phyloP scores from a whole-genome alignment of 2,797 vertebrate genomes.

The Intellagama lesueurii region DNA sequence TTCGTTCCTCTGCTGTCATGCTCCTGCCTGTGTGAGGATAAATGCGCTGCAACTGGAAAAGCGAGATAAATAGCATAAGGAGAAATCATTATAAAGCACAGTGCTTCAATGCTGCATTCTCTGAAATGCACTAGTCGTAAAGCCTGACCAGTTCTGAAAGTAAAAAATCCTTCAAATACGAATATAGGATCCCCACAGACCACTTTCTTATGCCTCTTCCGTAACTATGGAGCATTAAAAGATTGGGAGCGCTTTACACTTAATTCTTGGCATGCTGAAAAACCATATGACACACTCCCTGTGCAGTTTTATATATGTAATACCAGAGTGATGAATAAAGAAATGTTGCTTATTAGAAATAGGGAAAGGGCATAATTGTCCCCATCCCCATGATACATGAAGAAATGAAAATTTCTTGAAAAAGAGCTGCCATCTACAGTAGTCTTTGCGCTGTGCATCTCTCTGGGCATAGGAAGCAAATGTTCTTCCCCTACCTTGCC shows the following conservation, averaged over 20 bases:
- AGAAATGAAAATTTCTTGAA: slow-evolving; percentile 7
- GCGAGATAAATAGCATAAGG: slow-evolving; percentile 70
- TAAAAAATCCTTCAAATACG: slow-evolving; percentile 67
- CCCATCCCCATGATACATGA: slow-evolving; percentile 45
- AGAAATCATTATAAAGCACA: slow-evolving; percentile 70
- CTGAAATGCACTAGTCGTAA: slow-evolving; percentile 55
- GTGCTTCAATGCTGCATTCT: slow-evolving; percentile 54
- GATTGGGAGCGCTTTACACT: slow-evolving; percentile 64
- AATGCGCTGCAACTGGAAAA: slow-evolving; percentile 71
- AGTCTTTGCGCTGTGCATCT: not conserved
- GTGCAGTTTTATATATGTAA: slow-evolving; percentile 50
- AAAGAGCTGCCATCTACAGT: not conserved
- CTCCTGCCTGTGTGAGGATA: slow-evolving; percentile 63
- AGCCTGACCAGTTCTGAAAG: slow-evolving; percentile 66
- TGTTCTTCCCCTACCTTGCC: not conserved
- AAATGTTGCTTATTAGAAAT: slow-evolving; percentile 53
- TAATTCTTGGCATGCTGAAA: slow-evolving; percentile 60
- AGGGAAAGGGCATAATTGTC: slow-evolving; percentile 47
- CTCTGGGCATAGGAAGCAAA: not conserved
- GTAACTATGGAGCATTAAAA: slow-evolving; percentile 62
- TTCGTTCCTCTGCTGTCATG: slow-evolving; percentile 66
- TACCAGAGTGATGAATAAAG: slow-evolving; percentile 42
- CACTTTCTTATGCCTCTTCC: slow-evolving; percentile 65
- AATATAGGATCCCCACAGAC: slow-evolving; percentile 65
- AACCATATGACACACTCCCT: slow-evolving; percentile 44